Base-by-base conservation (phyloP, 2,797 vertebrate species). In the Squalus acanthias region DNA sequence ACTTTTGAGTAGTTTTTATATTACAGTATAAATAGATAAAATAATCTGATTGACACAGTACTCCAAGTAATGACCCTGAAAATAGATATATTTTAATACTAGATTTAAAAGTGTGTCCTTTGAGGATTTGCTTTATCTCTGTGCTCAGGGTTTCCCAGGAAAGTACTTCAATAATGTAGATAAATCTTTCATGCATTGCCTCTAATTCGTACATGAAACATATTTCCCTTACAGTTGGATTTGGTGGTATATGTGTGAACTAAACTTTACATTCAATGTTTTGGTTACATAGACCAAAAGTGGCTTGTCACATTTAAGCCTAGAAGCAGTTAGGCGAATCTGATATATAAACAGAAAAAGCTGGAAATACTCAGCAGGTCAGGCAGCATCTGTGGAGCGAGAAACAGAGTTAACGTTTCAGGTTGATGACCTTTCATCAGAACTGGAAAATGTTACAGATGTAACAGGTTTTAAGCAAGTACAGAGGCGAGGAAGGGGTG, bases 71-170 rank as follows among this genome's bases (percentile, higher is more conserved):
- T 95, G 93, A 95, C 33, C 8, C n/a, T 94, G 65, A 95, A 95
- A 95, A 20, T 69, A 95, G 65, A 70, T 95, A 72, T 26, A 69
- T 95, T 70, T 46, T 69, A 69, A 94, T 67, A 70, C 93, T 50
- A 95, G 65, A 72, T 70, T 95, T 95, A 50, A 91, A 63, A 95
- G 67, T 70, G 63, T 46, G 39, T 29, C 93, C 67, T 95, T 70
- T 50, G 65, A 95, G 93, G 93, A 95, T 95, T 95, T 95, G n/a
- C 65, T 70, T 95, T 95, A 95, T 50, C 93, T 95, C 67, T 95
- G 67, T 70, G 67, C 57, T 91, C 60, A n/a, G 26, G 29, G 57
- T 63, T 91, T 91, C 88, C n/a, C 50, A 91, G 88, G 88, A 29
- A 50, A 70, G 93, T 95, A 67, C 93, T 70, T 70, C 60, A n/a